These are phyloP conservation scores for Alsophila aescularia DNA, from an alignment of 2,888 invertebrate species.

Conservation along the genomic window DNA sequence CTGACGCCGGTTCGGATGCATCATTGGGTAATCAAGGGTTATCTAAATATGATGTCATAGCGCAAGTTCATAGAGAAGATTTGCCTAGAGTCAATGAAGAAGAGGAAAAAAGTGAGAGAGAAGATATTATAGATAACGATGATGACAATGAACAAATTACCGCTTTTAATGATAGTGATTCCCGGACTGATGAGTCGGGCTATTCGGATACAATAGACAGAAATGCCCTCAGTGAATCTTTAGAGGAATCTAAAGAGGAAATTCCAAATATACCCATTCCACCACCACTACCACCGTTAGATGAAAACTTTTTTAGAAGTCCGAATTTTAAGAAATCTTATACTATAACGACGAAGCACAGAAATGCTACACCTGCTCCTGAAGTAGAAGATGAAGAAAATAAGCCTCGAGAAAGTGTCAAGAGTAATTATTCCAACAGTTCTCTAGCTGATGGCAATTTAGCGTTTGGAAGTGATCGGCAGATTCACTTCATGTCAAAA, in stretches of 20 bases:
- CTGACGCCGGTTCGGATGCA: constrained; percentile 76
- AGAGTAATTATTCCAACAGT: constrained; percentile 58
- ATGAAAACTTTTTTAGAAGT: constrained; percentile 63
- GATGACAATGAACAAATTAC: constrained; percentile 63
- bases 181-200: constrained; percentile 76
- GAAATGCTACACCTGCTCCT: constrained; percentile 31
- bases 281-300: constrained; percentile 75
- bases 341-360: constrained; percentile 50
- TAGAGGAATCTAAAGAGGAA: constrained; percentile 51
- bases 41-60: constrained; percentile 84
- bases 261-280: constrained; percentile 67
- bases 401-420: constrained; percentile 57
- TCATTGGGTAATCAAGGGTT: constrained; percentile 72
- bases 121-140: constrained; percentile 37
- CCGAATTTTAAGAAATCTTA: constrained; percentile 54
- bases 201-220: constrained; percentile 77
- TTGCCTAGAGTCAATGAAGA: constrained; percentile 71
- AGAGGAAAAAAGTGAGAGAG: constrained; percentile 60
- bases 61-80: constrained; percentile 84
- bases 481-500: constrained; percentile 74
- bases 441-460: constrained; percentile 61
- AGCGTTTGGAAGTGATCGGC: constrained; percentile 66
- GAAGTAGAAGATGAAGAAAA: constrained; percentile 43
- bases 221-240: constrained; percentile 58
- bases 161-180: constrained; percentile 73